Conservation (phyloP, 2,888 invertebrate genomes). For the Perithous albicinctus region DNA sequence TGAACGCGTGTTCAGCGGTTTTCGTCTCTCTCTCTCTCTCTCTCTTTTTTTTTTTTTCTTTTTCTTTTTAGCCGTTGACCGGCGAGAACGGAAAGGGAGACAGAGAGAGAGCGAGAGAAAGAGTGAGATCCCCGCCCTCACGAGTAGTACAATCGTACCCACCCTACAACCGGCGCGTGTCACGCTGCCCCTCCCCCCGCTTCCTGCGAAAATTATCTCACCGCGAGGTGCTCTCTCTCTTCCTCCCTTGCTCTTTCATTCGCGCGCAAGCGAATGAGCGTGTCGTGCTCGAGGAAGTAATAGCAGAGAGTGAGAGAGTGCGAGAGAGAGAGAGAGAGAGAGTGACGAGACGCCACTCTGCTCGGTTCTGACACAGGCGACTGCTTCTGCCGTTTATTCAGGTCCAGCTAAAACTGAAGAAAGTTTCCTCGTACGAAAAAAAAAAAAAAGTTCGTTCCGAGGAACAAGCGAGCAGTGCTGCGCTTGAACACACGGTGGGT, state of each 20-base stretch:
- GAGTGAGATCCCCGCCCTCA: slow-evolving; percentile 57
- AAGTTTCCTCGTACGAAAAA: background rate
- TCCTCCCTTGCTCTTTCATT: slow-evolving; percentile 8
- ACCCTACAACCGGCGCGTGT: slow-evolving; percentile 57
- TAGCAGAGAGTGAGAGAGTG: background rate
- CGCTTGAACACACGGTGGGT: slow-evolving; percentile 6
- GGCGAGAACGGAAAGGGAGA: slow-evolving; percentile 8
- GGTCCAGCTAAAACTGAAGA: slow-evolving; percentile 2
- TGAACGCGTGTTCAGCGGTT: slow-evolving; percentile 21
- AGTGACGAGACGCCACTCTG: background rate
- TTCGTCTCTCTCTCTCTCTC: too few species aligned
- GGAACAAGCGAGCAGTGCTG: background rate
- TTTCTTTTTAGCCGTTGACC: background rate
- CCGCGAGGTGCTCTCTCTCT: slow-evolving; percentile 16
- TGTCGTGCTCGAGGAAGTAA: background rate
- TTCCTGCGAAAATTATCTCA: slow-evolving; percentile 53
- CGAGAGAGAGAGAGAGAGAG: background rate
- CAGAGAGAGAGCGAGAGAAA: slow-evolving; percentile 13
- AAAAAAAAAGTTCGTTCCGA: background rate
- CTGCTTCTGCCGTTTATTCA: background rate
- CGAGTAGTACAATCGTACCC: slow-evolving; percentile 20
- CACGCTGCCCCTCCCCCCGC: slow-evolving; percentile 25
- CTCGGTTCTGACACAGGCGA: background rate
- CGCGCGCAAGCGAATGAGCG: background rate
- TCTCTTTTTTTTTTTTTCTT: slow-evolving; percentile 3